Conservation (phyloP, 1,140 invertebrate genomes). For the Harpegnathos saltator region DNA sequence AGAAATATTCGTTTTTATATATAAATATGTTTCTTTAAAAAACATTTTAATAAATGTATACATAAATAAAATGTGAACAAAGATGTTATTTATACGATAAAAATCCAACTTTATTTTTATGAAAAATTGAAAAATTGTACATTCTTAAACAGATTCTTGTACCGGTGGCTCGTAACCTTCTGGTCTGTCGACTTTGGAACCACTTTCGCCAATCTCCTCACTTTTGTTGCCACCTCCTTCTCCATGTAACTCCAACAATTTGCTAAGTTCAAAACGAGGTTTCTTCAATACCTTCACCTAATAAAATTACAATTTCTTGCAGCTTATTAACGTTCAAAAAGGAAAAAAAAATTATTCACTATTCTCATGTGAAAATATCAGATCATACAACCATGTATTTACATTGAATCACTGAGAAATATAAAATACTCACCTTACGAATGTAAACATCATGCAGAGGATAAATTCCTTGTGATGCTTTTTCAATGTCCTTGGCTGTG, state of each 20-base stretch:
- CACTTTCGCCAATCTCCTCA: conserved; percentile 91
- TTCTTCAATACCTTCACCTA: conserved; percentile 99
- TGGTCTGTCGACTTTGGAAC: conserved; percentile 95
- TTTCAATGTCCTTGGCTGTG: conserved; percentile 99
- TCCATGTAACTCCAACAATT: conserved; percentile 98
- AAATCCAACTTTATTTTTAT: conserved; percentile 78
- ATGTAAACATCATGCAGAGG: conserved; percentile 99
- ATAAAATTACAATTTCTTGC: background rate
- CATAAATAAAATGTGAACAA: conserved; percentile 40
- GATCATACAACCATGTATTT: background rate
- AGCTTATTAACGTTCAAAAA: conserved; percentile 12
- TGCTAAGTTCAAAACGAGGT: conserved; percentile 98
- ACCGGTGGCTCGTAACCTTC: conserved; percentile 99
- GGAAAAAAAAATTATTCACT: conserved; percentile 45
- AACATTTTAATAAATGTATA: no score
- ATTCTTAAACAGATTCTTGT: conserved; percentile 95
- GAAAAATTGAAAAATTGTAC: conserved; percentile 41
- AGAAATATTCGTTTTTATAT: no score
- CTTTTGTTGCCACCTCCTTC: conserved; percentile 92
- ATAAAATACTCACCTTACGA: conserved; percentile 91
- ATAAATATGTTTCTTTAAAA: no score
- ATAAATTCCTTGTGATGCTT: conserved; percentile 97
- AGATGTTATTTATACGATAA: conserved; percentile 54
- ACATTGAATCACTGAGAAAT: background rate
- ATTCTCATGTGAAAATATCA: background rate